Conservation (phyloP, 1,140 invertebrate species). For the Aphis craccivora region DNA sequence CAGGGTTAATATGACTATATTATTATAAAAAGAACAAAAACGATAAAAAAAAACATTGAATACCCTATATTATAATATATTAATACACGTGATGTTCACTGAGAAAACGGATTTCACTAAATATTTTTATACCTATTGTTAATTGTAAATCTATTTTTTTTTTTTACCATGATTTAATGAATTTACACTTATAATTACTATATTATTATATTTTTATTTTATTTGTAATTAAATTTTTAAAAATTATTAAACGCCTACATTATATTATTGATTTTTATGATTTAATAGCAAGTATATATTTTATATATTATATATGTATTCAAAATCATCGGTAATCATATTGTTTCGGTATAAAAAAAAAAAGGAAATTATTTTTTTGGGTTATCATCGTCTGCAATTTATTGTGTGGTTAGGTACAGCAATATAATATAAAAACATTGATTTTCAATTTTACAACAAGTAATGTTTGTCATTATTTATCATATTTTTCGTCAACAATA, state of each 20-base stretch:
- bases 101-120: background rate
- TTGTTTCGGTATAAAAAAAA: background rate
- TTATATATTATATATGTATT: no score
- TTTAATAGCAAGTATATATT: no score
- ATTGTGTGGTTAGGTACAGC: no score
- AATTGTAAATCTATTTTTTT: background rate
- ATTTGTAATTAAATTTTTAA: no score
- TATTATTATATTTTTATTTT: no score
- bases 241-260: no score
- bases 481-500: background rate
- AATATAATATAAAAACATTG: background rate
- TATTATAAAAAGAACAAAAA: background rate
- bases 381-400: background rate
- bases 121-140: background rate
- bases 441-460: background rate
- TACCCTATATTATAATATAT: background rate
- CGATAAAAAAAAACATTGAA: background rate
- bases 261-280: no score
- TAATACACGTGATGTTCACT: background rate
- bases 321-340: no score
- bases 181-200: no score
- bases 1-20: background rate
- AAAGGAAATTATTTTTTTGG: background rate
- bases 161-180: background rate
- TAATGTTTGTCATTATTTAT: slow-evolving; percentile 5